Evolutionary conservation across 2,797 vertebrate species (phyloP), one percentile per base, ranked within the genome.

Genomic region (Enteromius afrohamiltoni): DNA sequence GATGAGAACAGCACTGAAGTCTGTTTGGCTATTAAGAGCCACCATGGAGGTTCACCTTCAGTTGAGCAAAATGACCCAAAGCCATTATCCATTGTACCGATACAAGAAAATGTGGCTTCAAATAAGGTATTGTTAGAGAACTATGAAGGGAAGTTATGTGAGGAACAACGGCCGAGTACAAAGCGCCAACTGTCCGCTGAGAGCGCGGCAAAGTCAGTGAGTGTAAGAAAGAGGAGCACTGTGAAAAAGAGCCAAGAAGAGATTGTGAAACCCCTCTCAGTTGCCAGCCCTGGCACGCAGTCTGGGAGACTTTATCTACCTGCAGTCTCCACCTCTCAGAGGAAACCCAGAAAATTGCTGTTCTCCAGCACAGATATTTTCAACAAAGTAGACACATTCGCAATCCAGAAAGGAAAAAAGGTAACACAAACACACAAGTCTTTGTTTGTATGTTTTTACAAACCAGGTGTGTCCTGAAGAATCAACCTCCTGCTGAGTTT

Each of bases 101-200:
- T 85, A 34, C 85, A 82, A 79, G 86, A 49, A 2, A 76, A 84
- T 0, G 60, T 85, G 69, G 73, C 87, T 53, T 88, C 89, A 60
- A 88, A 89, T 74, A 84, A 83, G 49, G 85, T 67, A 2, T 26
- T 89, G 53, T 91, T 93, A 60, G 92, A 93, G 78, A 93, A 91
- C 26, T 90, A 89, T 86, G 86, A 55, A 5, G 89, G 26, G 0
- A 53, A 86, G 26, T 93, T 94, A 69, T 85, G 85, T 0, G 94
- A 95, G 67, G 93, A 94, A 37, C 92, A 93, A 71, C 93, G 94
- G 3, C 93, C 93, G 0, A 89, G 86, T 3, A 89, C 94, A 0
- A 95, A 96, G 89, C 92, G 94, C 6, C 94, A 95, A 91, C 93
- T 95, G 85, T 95, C 94, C 0, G 92, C 91, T 0, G 95, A 95